Evolutionary conservation across 1,140 invertebrate species (phyloP).

Genomic region (Drosophila kikkawai): DNA sequence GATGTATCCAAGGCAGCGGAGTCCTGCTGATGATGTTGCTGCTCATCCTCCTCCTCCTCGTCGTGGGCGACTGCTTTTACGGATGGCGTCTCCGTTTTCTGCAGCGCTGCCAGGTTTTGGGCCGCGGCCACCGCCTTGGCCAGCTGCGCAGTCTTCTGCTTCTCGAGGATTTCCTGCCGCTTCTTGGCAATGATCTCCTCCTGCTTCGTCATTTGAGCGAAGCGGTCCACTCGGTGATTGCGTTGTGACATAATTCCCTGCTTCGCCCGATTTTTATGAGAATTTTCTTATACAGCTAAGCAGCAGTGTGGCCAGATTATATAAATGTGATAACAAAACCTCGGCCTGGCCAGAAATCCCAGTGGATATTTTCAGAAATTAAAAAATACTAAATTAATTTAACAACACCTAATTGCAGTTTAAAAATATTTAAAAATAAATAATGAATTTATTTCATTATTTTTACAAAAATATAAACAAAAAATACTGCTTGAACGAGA

Average conservation of each 20-base stretch:
- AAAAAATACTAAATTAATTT: not conserved
- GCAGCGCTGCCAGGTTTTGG: conserved; percentile 71
- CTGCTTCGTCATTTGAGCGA: conserved; percentile 88
- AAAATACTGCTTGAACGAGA: no score
- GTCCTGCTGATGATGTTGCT: conserved; percentile 10
- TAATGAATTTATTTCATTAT: no score
- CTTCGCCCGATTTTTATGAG: conserved; percentile 15
- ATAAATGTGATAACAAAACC: not conserved
- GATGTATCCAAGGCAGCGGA: not conserved
- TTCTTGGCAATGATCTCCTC: conserved; percentile 92
- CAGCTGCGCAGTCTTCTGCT: conserved; percentile 87
- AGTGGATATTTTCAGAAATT: not conserved
- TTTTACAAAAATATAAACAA: no score
- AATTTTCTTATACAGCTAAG: conserved; percentile 33
- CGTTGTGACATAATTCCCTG: conserved; percentile 72
- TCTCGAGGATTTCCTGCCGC: conserved; percentile 90
- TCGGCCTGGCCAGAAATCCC: not conserved
- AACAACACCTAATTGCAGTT: not conserved
- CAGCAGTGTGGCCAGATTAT: conserved; percentile 22
- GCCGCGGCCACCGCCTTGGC: conserved; percentile 85
- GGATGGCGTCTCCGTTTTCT: conserved; percentile 59
- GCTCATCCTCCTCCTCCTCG: conserved; percentile 49
- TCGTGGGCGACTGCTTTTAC: conserved; percentile 5
- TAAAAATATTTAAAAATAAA: no score
- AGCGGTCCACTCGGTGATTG: conserved; percentile 78